Percentiles rank a stretch among this genome's conserved stretches.
Conservation (phyloP, 2,113 vertebrate species). For the Salvelinus fontinalis region DNA sequence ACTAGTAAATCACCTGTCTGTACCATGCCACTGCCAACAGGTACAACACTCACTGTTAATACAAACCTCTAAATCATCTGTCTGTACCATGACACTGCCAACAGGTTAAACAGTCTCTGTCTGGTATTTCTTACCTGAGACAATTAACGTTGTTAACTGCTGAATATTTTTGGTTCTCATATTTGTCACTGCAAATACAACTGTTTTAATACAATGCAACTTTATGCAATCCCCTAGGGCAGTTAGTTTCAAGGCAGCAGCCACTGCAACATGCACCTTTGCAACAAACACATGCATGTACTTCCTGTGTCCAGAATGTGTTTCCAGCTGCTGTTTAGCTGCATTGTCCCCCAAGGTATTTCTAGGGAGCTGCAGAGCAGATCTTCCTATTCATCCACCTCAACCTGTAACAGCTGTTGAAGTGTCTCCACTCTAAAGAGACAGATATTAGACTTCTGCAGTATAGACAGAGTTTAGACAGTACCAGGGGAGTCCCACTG, state of each 20-base stretch:
- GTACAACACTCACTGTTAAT: no score
- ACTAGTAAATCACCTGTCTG: no score
- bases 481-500: neutral
- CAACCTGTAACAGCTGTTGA: no score
- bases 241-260: neutral
- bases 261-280: neutral
- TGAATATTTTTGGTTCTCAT: neutral
- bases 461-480: neutral
- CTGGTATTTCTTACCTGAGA: neutral
- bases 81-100: no score
- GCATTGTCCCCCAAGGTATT: neutral
- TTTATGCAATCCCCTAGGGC: neutral
- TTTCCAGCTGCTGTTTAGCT: neutral
- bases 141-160: neutral
- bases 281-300: neutral
- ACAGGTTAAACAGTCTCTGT: neutral
- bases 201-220: neutral
- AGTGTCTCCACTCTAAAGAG: neutral
- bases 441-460: no score
- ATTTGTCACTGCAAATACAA: no score
- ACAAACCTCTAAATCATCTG: no score
- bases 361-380: no score
- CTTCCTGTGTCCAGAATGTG: neutral
- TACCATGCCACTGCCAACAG: no score
- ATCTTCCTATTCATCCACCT: no score